A percentile compares a stretch with the other conserved stretches of the same genome.
phyloP scores from a whole-genome alignment of 2,113 vertebrate species.

The Percina caprodes region DNA sequence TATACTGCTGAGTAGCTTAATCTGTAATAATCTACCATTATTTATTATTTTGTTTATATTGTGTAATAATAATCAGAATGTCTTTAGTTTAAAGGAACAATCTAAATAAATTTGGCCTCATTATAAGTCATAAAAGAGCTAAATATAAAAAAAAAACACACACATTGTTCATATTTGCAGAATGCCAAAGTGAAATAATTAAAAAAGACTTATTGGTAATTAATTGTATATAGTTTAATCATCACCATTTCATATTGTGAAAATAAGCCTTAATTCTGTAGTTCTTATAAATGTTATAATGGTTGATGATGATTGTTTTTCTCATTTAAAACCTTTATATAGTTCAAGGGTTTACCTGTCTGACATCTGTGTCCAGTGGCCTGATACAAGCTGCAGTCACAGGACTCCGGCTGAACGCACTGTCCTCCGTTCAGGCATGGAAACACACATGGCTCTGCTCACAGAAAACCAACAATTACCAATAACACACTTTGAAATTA shows the following conservation, averaged over 20 bases:
- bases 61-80: background rate
- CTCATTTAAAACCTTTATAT: background rate
- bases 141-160: background rate
- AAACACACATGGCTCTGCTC: conserved; percentile 62
- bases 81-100: too few relatives aligned
- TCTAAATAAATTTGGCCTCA: too few relatives aligned
- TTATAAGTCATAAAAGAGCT: too few relatives aligned
- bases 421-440: conserved; percentile 93
- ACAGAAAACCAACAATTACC: conserved; percentile 7
- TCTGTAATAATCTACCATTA: background rate
- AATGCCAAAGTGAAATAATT: background rate
- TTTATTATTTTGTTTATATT: background rate
- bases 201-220: background rate
- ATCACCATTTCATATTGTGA: background rate
- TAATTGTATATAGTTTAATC: background rate
- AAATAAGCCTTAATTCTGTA: too few relatives aligned
- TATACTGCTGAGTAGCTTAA: background rate
- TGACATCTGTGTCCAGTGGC: conserved; percentile 92
- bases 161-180: background rate
- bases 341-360: conserved; percentile 84
- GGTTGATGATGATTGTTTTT: background rate
- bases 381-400: conserved; percentile 94
- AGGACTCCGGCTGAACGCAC: conserved; percentile 86
- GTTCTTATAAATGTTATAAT: too few relatives aligned
- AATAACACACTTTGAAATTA: too few relatives aligned